Evolutionary conservation across 2,797 vertebrate genomes (phyloP).

Genomic region (Cottoperca gobio): DNA sequence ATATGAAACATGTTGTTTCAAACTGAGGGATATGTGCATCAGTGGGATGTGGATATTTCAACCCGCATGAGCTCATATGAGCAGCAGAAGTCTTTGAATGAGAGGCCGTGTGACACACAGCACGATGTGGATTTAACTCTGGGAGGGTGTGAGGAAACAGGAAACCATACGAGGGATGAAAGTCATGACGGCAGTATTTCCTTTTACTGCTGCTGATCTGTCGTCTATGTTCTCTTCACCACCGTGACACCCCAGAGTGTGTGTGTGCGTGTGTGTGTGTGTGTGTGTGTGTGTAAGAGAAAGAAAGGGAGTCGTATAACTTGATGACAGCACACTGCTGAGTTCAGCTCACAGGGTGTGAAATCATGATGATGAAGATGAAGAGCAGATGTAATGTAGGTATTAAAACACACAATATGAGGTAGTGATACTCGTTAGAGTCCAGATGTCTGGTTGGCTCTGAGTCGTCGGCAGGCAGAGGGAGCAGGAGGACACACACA

Average conservation of each 20-base stretch:
- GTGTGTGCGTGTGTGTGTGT: slow-evolving; percentile 2
- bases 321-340: slow-evolving; percentile 57
- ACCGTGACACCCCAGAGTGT: slow-evolving; percentile 46
- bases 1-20: slow-evolving; percentile 32
- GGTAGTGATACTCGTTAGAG: slow-evolving; percentile 60
- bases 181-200: slow-evolving; percentile 51
- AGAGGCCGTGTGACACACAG: slow-evolving; percentile 17
- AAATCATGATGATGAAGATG: slow-evolving; percentile 72
- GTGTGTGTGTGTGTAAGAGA: slow-evolving; percentile 19
- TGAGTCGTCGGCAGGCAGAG: slow-evolving; percentile 48
- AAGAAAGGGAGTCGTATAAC: slow-evolving; percentile 48
- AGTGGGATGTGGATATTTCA: slow-evolving; percentile 32
- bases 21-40: slow-evolving; percentile 26
- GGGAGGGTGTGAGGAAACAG: slow-evolving; percentile 39
- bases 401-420: slow-evolving; percentile 30
- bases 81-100: slow-evolving; percentile 36
- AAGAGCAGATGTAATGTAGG: slow-evolving; percentile 61
- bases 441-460: slow-evolving; percentile 71
- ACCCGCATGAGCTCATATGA: slow-evolving; percentile 31
- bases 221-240: slow-evolving; percentile 55
- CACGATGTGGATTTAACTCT: slow-evolving; percentile 41
- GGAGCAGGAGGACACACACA: slow-evolving; percentile 49
- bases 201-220: slow-evolving; percentile 56
- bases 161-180: slow-evolving; percentile 59
- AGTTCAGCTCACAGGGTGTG: slow-evolving; percentile 68